Conservation (phyloP, 2,888 invertebrate genomes). For the Dicyrtoma fusca region DNA sequence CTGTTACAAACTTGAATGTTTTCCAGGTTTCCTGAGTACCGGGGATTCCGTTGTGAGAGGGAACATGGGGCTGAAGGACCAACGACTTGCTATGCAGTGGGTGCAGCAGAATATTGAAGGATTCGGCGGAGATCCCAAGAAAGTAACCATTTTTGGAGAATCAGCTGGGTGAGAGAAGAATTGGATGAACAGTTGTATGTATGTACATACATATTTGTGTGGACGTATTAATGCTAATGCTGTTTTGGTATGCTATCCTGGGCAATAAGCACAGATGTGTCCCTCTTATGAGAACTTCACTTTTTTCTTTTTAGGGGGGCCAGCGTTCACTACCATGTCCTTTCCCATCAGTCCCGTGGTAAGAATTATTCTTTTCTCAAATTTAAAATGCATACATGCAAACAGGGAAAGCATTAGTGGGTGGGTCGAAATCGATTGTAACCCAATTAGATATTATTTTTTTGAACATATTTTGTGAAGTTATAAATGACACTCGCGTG, state of each 20-base stretch:
- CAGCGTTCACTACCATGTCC: slow-evolving; percentile 47
- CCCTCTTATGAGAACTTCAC: too few species aligned
- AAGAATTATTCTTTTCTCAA: too few species aligned
- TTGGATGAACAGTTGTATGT: too few species aligned
- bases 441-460: not conserved
- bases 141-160: slow-evolving; percentile 38
- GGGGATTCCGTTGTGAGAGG: slow-evolving; percentile 41
- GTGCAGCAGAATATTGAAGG: slow-evolving; percentile 29
- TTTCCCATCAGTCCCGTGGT: slow-evolving; percentile 46
- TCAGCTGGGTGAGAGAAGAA: not conserved
- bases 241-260: too few species aligned
- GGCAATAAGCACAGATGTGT: too few species aligned
- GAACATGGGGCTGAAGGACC: slow-evolving; percentile 46
- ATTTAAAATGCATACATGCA: too few species aligned
- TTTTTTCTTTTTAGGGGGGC: slow-evolving; percentile 24
- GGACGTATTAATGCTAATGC: not conserved
- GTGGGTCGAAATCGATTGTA: not conserved
- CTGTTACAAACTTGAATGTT: too few species aligned
- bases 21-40: slow-evolving; percentile 44
- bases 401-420: not conserved
- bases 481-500: not conserved
- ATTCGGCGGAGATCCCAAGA: slow-evolving; percentile 35
- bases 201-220: not conserved
- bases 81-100: slow-evolving; percentile 38
- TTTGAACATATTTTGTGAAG: not conserved